Evolutionary conservation across 2,888 invertebrate genomes (phyloP).

Genomic region (Bembecia ichneumoniformis): DNA sequence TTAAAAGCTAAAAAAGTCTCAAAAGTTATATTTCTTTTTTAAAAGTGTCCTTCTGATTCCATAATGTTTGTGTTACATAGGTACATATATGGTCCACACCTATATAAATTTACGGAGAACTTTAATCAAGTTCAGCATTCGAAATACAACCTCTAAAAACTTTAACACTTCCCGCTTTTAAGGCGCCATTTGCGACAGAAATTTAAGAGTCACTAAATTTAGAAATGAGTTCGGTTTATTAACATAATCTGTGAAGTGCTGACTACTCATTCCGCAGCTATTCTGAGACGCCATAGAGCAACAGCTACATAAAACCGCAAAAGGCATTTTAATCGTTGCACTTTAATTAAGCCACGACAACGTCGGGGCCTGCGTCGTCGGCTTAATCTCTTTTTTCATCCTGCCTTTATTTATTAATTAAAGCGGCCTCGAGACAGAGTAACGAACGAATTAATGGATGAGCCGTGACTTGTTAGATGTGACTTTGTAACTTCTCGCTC

Average conservation of each 20-base stretch:
- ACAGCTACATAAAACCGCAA: background rate
- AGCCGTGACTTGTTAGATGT: conserved; percentile 25
- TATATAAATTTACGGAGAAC: background rate
- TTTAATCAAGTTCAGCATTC: background rate
- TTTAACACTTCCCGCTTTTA: background rate
- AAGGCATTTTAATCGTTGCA: conserved; percentile 44
- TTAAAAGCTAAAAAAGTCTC: no score
- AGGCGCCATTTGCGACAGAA: background rate
- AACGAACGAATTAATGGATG: conserved; percentile 39
- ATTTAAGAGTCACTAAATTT: background rate
- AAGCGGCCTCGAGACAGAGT: conserved; percentile 21
- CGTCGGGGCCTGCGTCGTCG: conserved; percentile 12
- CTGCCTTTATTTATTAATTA: conserved; percentile 52
- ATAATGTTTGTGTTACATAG: no score
- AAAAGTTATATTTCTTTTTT: no score
- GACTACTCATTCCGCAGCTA: background rate
- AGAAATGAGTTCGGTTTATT: background rate
- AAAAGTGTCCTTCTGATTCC: no score
- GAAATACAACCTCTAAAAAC: background rate
- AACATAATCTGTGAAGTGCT: background rate
- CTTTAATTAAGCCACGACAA: conserved; percentile 45
- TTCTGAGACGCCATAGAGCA: background rate
- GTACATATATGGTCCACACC: no score
- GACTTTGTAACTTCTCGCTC: background rate
- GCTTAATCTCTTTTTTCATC: conserved; percentile 35